phyloP scores from a whole-genome alignment of 1,140 invertebrate species.

The Pomphorhynchus laevis region DNA sequence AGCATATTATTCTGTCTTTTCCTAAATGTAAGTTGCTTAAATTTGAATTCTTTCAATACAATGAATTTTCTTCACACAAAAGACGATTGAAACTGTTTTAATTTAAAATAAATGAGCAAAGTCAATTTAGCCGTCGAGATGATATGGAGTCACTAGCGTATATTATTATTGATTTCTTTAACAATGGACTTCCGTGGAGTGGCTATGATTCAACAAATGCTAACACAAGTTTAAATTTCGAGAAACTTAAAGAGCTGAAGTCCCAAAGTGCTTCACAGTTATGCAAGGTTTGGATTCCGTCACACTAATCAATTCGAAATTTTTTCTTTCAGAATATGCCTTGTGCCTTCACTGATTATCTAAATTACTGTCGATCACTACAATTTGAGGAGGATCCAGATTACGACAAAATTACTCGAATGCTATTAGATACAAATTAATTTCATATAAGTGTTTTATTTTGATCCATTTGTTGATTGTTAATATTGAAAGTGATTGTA shows the following conservation, averaged over 20 bases:
- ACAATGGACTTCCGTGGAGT: conserved; percentile 22
- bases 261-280: conserved; percentile 16
- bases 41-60: no score
- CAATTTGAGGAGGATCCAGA: conserved; percentile 29
- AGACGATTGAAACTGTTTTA: no score
- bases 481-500: no score
- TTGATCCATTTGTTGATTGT: no score
- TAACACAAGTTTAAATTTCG: conserved; percentile 28
- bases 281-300: conserved; percentile 21
- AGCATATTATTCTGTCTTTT: no score
- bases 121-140: conserved; percentile 24
- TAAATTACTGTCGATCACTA: conserved; percentile 27
- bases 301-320: background rate
- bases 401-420: conserved; percentile 15
- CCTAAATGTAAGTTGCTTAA: no score
- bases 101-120: no score
- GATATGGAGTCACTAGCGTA: conserved; percentile 29
- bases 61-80: no score
- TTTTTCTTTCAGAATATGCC: conserved; percentile 11
- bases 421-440: background rate
- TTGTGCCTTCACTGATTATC: conserved; percentile 27
- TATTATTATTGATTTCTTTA: conserved; percentile 27
- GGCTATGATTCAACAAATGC: conserved; percentile 26
- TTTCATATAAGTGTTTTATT: background rate
- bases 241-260: conserved; percentile 13